phyloP scores from a whole-genome alignment of 2,888 invertebrate species.

The Metellina segmentata region DNA sequence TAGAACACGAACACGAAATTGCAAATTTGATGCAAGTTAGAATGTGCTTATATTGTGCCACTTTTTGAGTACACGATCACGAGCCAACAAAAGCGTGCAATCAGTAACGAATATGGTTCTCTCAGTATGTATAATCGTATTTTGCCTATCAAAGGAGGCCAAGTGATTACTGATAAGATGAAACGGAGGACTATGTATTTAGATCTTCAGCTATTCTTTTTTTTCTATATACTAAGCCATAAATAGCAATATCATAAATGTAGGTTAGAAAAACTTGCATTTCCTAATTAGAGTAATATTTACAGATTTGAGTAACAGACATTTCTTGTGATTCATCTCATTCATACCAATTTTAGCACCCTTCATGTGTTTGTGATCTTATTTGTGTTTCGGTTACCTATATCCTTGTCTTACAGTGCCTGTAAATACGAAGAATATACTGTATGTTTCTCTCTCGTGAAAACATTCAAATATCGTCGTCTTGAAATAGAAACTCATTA shows the following conservation, averaged over 20 bases:
- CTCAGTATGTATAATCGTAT: constrained; percentile 12
- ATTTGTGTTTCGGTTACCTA: not conserved
- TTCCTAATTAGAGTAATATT: not conserved
- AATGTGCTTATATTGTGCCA: too few species aligned
- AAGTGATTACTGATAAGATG: constrained; percentile 24
- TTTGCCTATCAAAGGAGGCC: not conserved
- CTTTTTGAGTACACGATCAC: not conserved
- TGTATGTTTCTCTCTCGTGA: not conserved
- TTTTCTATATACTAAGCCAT: constrained; percentile 12
- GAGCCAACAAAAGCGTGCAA: not conserved
- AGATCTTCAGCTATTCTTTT: constrained; percentile 21
- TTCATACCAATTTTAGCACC: not conserved
- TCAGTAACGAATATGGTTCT: constrained; percentile 7
- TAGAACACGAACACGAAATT: too few species aligned
- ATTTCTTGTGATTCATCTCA: not conserved
- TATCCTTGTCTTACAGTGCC: not conserved
- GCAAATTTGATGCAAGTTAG: too few species aligned
- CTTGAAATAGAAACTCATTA: too few species aligned
- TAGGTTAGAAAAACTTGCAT: constrained; percentile 24
- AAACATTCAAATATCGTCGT: not conserved
- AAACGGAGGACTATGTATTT: not conserved
- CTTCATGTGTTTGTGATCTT: not conserved
- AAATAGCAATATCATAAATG: constrained; percentile 27
- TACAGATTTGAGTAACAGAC: not conserved
- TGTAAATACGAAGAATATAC: not conserved